Conservation (phyloP, 2,797 vertebrate species). For the Limnodromus scolopaceus region DNA sequence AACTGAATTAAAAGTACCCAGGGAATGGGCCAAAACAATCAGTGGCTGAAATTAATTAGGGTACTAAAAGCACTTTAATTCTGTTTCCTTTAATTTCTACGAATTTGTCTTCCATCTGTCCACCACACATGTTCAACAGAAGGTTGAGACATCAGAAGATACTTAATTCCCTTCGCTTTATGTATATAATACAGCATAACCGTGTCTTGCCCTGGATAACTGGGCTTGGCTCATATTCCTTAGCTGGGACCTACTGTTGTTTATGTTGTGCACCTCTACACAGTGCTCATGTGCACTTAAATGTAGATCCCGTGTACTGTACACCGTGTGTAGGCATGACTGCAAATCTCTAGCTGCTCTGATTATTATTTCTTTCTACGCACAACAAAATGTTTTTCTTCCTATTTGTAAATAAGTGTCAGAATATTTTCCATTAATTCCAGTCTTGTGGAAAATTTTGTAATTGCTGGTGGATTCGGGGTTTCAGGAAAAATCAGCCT, state of each 20-base stretch:
- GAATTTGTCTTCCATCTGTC: not conserved
- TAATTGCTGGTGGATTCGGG: not conserved
- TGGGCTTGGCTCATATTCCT: not conserved
- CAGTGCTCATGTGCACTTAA: not conserved
- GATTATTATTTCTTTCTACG: not conserved
- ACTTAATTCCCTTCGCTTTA: not conserved
- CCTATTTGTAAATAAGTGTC: not conserved
- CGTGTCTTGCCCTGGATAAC: not conserved
- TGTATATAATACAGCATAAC: not conserved
- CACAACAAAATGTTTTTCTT: not conserved
- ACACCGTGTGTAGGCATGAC: not conserved
- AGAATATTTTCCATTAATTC: not conserved
- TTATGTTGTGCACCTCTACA: not conserved
- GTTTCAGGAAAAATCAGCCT: not conserved
- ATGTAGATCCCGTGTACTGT: rapidly evolving
- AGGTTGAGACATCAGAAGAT: not conserved
- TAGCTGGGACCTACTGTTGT: not conserved
- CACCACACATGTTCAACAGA: not conserved
- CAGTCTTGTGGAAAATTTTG: not conserved
- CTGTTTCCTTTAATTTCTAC: not conserved
- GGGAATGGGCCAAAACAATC: not conserved
- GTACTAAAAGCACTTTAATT: not conserved
- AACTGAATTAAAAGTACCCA: not conserved
- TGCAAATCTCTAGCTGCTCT: not conserved
- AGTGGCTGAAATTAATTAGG: not conserved